Conservation (phyloP, 2,888 invertebrate species). For the Congeria kusceri region DNA sequence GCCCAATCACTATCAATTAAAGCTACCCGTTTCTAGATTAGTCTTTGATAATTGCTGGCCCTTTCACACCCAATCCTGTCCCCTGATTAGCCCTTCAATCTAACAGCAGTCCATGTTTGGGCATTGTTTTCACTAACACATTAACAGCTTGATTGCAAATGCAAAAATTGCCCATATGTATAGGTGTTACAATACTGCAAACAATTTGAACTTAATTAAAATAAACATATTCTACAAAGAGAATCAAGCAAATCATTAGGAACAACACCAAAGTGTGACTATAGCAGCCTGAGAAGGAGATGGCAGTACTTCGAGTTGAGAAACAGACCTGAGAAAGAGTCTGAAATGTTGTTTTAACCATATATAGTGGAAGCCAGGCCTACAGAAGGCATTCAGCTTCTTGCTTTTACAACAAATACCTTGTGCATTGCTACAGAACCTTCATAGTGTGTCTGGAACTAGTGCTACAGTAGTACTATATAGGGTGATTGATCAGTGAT, state of each 20-base stretch:
- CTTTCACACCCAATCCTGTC: slow-evolving; percentile 35
- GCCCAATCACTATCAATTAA: slow-evolving; percentile 57
- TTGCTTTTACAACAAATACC: neutral
- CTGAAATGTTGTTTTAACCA: slow-evolving; percentile 42
- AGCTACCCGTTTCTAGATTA: slow-evolving; percentile 32
- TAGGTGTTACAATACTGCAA: slow-evolving; percentile 10
- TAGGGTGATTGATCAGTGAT: neutral
- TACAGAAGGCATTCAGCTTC: slow-evolving; percentile 17
- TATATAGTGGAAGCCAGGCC: slow-evolving; percentile 37
- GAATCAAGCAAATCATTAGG: neutral
- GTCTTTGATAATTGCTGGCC: slow-evolving; percentile 42
- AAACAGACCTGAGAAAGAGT: slow-evolving; percentile 24
- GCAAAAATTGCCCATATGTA: slow-evolving; percentile 2
- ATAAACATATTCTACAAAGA: slow-evolving; percentile 32
- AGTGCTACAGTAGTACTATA: slow-evolving; percentile 4
- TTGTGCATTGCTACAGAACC: neutral
- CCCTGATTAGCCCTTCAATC: slow-evolving; percentile 45
- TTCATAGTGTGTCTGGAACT: neutral
- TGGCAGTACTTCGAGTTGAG: slow-evolving; percentile 54
- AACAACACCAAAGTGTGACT: slow-evolving; percentile 29
- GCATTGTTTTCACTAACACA: slow-evolving; percentile 53
- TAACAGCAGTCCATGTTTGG: slow-evolving; percentile 30
- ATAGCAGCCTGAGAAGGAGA: slow-evolving; percentile 23
- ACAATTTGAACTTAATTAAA: slow-evolving; percentile 47
- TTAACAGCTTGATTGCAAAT: slow-evolving; percentile 26